Evolutionary conservation across 30 jellyfish, hydroid and myxozoan genomes (phyloP).

Genomic region (Rhopilema esculentum): DNA sequence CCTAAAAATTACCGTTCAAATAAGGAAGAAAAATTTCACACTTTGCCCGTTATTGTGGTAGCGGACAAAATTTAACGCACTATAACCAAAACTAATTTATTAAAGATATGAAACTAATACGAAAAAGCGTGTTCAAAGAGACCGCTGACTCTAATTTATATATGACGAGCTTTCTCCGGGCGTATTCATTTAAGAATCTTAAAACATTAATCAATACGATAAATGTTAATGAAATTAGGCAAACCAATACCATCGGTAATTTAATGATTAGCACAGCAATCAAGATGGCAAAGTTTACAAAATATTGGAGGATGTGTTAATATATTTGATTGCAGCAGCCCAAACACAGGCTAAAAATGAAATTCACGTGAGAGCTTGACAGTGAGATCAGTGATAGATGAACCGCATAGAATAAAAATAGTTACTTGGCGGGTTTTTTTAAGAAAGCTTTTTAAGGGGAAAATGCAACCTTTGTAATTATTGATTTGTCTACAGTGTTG

Average conservation of each 20-base stretch:
- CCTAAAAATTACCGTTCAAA: not conserved
- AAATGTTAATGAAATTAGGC: not conserved
- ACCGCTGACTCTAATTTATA: too few species aligned
- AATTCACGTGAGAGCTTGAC: not conserved
- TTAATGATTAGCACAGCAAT: not conserved
- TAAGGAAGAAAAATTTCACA: not conserved
- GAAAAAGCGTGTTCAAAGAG: not conserved
- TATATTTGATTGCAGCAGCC: not conserved
- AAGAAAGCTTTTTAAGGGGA: not conserved
- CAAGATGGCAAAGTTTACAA: not conserved
- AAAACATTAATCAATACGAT: not conserved
- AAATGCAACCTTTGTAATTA: not conserved
- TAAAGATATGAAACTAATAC: not conserved
- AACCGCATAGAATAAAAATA: not conserved
- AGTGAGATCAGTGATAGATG: not conserved
- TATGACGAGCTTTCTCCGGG: too few species aligned
- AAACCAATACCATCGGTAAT: not conserved
- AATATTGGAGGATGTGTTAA: not conserved
- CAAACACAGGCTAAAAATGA: not conserved
- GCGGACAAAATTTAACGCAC: not conserved
- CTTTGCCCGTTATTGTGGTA: not conserved
- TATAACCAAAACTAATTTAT: not conserved
- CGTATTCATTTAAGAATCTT: not conserved
- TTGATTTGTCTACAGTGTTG: not conserved
- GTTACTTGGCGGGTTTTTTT: not conserved